Evolutionary conservation across 2,888 invertebrate species (phyloP).

Genomic region (Apodemia mormo): DNA sequence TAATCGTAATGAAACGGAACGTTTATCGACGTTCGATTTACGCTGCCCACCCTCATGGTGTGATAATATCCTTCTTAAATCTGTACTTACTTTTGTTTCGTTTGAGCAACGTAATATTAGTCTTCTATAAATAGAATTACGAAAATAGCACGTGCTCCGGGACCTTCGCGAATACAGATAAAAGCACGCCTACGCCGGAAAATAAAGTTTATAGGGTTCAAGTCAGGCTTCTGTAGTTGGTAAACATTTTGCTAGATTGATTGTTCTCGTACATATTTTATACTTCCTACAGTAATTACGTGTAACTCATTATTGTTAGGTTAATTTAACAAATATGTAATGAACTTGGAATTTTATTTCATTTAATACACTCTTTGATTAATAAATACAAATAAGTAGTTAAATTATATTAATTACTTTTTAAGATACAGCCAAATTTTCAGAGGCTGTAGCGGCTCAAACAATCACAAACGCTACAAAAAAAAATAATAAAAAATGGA

Average conservation of each 20-base stretch:
- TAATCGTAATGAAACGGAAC: too few relatives aligned
- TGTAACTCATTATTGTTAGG: too few relatives aligned
- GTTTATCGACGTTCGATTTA: neutral
- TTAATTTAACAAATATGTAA: too few relatives aligned
- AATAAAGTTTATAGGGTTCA: neutral
- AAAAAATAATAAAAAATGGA: too few relatives aligned
- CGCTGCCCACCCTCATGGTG: neutral
- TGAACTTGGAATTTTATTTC: too few relatives aligned
- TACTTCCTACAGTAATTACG: too few relatives aligned
- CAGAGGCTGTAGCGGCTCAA: too few relatives aligned
- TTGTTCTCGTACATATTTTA: neutral
- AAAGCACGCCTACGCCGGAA: neutral
- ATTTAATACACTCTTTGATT: too few relatives aligned
- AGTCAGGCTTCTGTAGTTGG: conserved; percentile 2
- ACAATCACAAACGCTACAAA: too few relatives aligned
- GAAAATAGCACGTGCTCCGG: neutral
- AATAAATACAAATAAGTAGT: too few relatives aligned
- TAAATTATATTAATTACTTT: too few relatives aligned
- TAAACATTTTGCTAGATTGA: neutral
- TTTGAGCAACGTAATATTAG: neutral
- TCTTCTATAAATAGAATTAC: conserved; percentile 6
- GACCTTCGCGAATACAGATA: neutral
- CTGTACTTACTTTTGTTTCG: neutral
- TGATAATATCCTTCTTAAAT: neutral
- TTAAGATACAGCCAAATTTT: too few relatives aligned